These are phyloP conservation scores for Drosophila aff. DNA, from an alignment of 1,140 invertebrate genomes.

Conservation along the genomic window DNA sequence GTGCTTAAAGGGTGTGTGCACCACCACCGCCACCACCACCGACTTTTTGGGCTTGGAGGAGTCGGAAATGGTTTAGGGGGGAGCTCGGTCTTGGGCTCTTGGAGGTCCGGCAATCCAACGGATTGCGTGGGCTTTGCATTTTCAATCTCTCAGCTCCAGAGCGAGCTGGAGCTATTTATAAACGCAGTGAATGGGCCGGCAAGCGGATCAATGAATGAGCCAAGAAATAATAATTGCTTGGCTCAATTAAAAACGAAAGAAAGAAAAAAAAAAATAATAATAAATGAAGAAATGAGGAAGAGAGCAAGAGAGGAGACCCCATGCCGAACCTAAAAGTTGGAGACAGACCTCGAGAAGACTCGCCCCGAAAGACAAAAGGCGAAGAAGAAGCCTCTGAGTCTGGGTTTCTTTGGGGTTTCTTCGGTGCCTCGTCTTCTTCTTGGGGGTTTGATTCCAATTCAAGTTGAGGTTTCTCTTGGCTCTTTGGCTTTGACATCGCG, in stretches of 20 bases:
- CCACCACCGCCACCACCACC: slow-evolving; percentile 1
- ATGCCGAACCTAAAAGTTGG: slow-evolving; percentile 29
- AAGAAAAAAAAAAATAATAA: slow-evolving; percentile 3
- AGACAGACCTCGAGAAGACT: slow-evolving; percentile 5
- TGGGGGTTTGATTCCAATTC: slow-evolving; percentile 10
- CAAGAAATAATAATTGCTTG: slow-evolving; percentile 79
- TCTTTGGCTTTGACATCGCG: slow-evolving; percentile 63
- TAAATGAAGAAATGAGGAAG: slow-evolving; percentile 7
- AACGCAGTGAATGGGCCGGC: slow-evolving; percentile 54
- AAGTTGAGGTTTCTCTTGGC: slow-evolving; percentile 2
- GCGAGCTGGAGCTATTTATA: slow-evolving; percentile 70
- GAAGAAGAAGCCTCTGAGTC: slow-evolving; percentile 9
- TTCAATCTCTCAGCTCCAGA: slow-evolving; percentile 48
- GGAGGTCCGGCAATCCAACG: slow-evolving; percentile 31
- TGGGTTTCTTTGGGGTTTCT: slow-evolving; percentile 17
- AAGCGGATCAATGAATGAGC: slow-evolving; percentile 61
- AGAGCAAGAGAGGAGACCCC: slow-evolving; percentile 14
- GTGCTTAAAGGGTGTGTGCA: slow-evolving; percentile 40
- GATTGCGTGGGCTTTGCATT: slow-evolving; percentile 67
- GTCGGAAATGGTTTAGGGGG: slow-evolving; percentile 3
- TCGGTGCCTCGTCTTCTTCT: slow-evolving; percentile 8
- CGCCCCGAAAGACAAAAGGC: slow-evolving; percentile 48
- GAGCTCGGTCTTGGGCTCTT: background rate
- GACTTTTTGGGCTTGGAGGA: slow-evolving; percentile 9
- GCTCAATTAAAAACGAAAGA: slow-evolving; percentile 71